phyloP scores from a whole-genome alignment of 2,113 vertebrate species.

The Barbus barbus region DNA sequence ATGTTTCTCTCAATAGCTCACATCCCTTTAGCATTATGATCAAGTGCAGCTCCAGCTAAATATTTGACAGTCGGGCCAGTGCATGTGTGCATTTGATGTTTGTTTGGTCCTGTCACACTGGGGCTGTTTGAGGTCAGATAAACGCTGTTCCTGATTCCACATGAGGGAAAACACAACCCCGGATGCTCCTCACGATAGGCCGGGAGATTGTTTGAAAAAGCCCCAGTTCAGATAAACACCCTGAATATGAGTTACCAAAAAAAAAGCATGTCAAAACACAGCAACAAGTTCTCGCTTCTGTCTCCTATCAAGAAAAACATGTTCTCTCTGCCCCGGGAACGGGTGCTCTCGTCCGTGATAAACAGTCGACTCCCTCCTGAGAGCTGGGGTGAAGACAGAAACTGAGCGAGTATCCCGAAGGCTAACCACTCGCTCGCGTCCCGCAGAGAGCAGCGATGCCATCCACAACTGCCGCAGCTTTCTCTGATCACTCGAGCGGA shows the following conservation, averaged over 20 bases:
- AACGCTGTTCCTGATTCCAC: slow-evolving; percentile 34
- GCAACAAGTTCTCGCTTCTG: slow-evolving; percentile 50
- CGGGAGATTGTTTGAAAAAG: slow-evolving; percentile 66
- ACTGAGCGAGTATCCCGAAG: slow-evolving; percentile 24
- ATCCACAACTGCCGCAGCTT: neutral
- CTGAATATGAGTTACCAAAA: slow-evolving; percentile 18
- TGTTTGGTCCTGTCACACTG: slow-evolving; percentile 45
- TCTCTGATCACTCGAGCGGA: slow-evolving; percentile 3
- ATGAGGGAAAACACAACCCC: slow-evolving; percentile 39
- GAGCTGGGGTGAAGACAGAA: slow-evolving; percentile 39
- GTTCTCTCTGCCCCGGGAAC: slow-evolving; percentile 30
- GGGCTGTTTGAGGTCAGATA: slow-evolving; percentile 71
- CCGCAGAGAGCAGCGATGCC: slow-evolving; percentile 11
- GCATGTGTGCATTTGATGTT: slow-evolving; percentile 50
- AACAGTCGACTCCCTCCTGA: slow-evolving; percentile 59
- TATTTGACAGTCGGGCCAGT: slow-evolving; percentile 65
- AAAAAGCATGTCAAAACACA: slow-evolving; percentile 61
- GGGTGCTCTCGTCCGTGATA: slow-evolving; percentile 61
- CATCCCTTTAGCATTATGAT: slow-evolving; percentile 43
- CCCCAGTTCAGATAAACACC: slow-evolving; percentile 60
- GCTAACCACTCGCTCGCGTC: slow-evolving; percentile 19
- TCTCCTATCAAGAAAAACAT: slow-evolving; percentile 49
- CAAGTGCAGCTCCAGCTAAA: slow-evolving; percentile 65
- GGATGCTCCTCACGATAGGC: slow-evolving; percentile 60
- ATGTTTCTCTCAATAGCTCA: slow-evolving; percentile 59